Evolutionary conservation across 2,113 vertebrate genomes (phyloP), one percentile per base, ranked within the genome.

Genomic region (Heteronetta atricapilla): DNA sequence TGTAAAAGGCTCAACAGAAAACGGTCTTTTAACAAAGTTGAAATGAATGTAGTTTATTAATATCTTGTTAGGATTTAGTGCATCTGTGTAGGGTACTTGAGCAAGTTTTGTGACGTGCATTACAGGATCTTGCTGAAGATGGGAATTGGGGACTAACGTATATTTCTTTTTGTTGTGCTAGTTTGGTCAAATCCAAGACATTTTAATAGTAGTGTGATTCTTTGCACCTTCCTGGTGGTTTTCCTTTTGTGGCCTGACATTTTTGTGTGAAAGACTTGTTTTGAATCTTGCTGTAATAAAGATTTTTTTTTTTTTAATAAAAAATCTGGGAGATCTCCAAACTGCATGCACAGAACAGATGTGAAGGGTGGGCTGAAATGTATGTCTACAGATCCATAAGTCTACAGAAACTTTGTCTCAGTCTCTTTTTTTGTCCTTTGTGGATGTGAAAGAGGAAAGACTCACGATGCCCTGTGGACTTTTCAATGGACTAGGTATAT

Each of bases 291-390:
- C 83, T 94, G 52, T 85, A 81, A 73, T 48, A 77, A 82, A 82
- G 88, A 87, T 82, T 80, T 40, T 40, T 40, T 40, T 40, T 40
- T 38, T 38, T 38, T 7, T 25, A 52, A 52, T 26, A 52, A 52
- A 52, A 91, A 90, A 86, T 42, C 82, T 94, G 93, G 72, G 91
- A 81, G 89, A 89, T 86, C 73, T 96, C 85, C 75, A 91, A 73
- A 62, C 67, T 28, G 33, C n/a, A 48, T 55, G 56, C 78, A 75
- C 25, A 33, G 69, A 80, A 48, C 72, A 87, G 85, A 92, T 90
- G 92, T 88, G 90, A 91, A 94, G 36, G 69, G 74, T 82, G 59
- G 82, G 75, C 38, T 91, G 82, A 88, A 88, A 86, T 73, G 60
- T 48, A 0, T 42, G 60, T 38, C 48, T 80, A 38, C 72, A 52